Conservation (phyloP, 2,888 invertebrate genomes). For the Embidobia sp. region DNA sequence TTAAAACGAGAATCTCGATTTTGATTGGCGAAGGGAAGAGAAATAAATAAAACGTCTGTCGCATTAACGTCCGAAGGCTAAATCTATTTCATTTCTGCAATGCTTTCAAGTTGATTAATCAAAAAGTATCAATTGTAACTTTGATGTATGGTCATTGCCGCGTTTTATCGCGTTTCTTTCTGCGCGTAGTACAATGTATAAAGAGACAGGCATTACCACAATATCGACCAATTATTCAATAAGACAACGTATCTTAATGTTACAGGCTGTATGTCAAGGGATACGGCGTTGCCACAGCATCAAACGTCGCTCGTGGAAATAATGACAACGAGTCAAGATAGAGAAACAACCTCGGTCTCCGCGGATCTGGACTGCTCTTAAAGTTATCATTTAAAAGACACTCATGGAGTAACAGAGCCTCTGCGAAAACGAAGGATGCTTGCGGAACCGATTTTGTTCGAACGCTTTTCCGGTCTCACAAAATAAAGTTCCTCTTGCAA, state of each 20-base stretch:
- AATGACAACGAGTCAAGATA: conserved; percentile 53
- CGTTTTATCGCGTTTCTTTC: conserved; percentile 54
- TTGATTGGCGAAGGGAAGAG: background rate
- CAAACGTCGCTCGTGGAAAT: conserved; percentile 43
- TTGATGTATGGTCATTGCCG: conserved; percentile 55
- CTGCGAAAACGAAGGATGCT: conserved; percentile 4
- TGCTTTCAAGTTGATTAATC: conserved; percentile 53
- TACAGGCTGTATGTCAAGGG: conserved; percentile 56
- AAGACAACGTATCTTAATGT: conserved; percentile 63
- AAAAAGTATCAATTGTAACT: conserved; percentile 51
- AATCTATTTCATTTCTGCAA: conserved; percentile 45
- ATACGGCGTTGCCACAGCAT: conserved; percentile 43
- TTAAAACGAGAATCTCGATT: no score
- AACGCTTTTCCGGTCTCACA: no score
- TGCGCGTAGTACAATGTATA: conserved; percentile 45
- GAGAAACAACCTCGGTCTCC: conserved; percentile 21
- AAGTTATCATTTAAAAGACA: conserved; percentile 51
- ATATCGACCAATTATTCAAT: conserved; percentile 60
- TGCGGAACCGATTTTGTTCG: background rate
- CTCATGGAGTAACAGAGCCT: conserved; percentile 29
- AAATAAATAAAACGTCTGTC: conserved; percentile 30
- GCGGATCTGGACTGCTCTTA: conserved; percentile 29
- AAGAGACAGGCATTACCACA: conserved; percentile 58
- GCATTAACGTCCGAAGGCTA: conserved; percentile 34
- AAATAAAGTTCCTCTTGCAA: no score